These are phyloP conservation scores for Ceratosolen fusciceps DNA, from an alignment of 1,140 invertebrate species.

Conservation along the genomic window DNA sequence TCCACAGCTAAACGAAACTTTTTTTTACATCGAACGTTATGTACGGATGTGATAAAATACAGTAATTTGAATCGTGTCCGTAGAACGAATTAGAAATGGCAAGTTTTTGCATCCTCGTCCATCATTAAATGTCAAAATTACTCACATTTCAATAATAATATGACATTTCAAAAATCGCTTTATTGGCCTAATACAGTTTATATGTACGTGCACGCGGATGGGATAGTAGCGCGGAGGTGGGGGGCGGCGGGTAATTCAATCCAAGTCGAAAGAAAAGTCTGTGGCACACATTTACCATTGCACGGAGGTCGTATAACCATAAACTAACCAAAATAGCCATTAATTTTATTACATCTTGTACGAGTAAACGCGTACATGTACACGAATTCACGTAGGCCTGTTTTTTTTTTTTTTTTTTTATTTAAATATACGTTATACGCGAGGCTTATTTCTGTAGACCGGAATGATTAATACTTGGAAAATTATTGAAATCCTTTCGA, in stretches of 20 bases:
- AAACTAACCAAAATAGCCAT: slow-evolving; percentile 14
- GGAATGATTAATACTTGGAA: too few relatives aligned
- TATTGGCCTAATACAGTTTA: background rate
- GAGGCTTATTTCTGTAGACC: too few relatives aligned
- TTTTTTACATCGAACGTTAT: background rate
- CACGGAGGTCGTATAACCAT: slow-evolving; percentile 26
- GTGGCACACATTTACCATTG: slow-evolving; percentile 18
- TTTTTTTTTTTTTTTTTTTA: too few relatives aligned
- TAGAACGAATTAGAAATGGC: background rate
- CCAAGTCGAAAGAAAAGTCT: background rate
- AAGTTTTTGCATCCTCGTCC: background rate
- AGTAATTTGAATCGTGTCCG: background rate
- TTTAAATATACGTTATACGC: too few relatives aligned
- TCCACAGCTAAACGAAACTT: background rate
- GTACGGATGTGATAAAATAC: background rate
- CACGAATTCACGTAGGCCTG: too few relatives aligned
- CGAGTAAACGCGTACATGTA: too few relatives aligned
- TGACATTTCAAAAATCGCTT: background rate
- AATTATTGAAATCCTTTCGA: too few relatives aligned
- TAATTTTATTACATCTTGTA: background rate
- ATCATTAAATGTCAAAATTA: background rate
- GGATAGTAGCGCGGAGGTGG: background rate
- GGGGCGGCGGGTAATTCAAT: too few relatives aligned
- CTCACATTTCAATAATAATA: background rate
- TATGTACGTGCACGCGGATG: too few relatives aligned